Base-by-base conservation (phyloP, 2,113 vertebrate species). In the Montifringilla adamsi region DNA sequence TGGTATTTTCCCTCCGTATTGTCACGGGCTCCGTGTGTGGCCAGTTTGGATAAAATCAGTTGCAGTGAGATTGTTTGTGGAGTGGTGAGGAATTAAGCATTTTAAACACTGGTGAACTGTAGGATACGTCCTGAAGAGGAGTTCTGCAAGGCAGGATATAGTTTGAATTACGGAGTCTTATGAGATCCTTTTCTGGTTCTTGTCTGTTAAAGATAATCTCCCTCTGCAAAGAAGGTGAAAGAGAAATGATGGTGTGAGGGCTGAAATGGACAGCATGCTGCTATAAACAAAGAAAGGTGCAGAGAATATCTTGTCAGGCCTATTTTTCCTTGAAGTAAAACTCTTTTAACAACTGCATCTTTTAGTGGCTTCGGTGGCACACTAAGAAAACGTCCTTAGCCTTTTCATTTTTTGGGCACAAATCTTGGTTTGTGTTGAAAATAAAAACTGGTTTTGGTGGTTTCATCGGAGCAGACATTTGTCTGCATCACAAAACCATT, bases 401-500 rank as follows among this genome's bases (percentile, higher is more conserved):
- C 59, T 89, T 93, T 88, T 84, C 82, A 58, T 90, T 82, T 88
- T 82, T 89, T 39, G 87, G 89, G 89, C 52, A 60, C 84, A 76
- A 79, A 88, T 68, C 74, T 73, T 86, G 82, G 76, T 87, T 90
- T 95, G 66, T 94, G 18, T 78, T 70, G 43, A 81, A 93, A 78
- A 91, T 64, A 26, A 94, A 94, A 93, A 90, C 67, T 80, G 70
- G 53, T 79, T 96, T 78, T 74, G 90, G 92, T 96, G 93, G 69
- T 92, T 96, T 96, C 78, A 73, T 93, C 1, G 2, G 86, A 84
- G 86, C 95, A 96, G 92, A 96, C 90, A 17, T 91, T 91, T 94
- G 89, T 96, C 94, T 95, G 89, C 90, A 93, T 93, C 92, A 84
- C 90, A 92, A 68, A 90, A 55, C 95, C 70, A 35, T 95, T 91